A percentile compares a stretch with the other conserved stretches of the same genome.
These are phyloP conservation scores for Aegotheles bennettii DNA, from an alignment of 2,113 vertebrate species.

Conservation along the genomic window DNA sequence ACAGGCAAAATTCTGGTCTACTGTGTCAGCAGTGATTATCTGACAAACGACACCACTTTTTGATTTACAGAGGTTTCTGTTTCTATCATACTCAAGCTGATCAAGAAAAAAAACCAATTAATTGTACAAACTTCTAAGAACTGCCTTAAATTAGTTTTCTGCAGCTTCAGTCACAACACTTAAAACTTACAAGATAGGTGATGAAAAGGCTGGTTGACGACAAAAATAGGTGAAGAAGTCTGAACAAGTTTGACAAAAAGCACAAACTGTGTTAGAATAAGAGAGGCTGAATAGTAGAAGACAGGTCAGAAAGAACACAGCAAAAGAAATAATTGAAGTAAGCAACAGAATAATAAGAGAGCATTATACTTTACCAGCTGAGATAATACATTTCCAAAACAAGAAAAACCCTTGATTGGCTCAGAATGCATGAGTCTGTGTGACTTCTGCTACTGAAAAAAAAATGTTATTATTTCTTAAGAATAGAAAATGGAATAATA, in stretches of 20 bases:
- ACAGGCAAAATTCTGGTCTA: not conserved
- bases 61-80: not conserved
- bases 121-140: not conserved
- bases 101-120: not conserved
- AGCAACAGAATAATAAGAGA: not conserved
- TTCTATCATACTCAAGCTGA: not conserved
- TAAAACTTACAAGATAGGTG: accelerated
- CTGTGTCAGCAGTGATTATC: not conserved
- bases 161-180: not conserved
- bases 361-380: not conserved
- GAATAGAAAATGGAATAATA: not conserved
- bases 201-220: not conserved
- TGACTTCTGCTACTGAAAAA: not conserved
- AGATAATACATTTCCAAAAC: not conserved
- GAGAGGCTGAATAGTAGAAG: not conserved
- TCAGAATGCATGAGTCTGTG: not conserved
- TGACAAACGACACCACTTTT: not conserved
- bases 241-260: not conserved
- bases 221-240: not conserved
- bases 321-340: not conserved
- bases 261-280: not conserved
- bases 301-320: not conserved
- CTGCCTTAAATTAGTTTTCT: not conserved
- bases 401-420: not conserved
- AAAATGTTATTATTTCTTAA: not conserved